Conservation (phyloP, 2,113 vertebrate species). For the Eurystomus gularis region DNA sequence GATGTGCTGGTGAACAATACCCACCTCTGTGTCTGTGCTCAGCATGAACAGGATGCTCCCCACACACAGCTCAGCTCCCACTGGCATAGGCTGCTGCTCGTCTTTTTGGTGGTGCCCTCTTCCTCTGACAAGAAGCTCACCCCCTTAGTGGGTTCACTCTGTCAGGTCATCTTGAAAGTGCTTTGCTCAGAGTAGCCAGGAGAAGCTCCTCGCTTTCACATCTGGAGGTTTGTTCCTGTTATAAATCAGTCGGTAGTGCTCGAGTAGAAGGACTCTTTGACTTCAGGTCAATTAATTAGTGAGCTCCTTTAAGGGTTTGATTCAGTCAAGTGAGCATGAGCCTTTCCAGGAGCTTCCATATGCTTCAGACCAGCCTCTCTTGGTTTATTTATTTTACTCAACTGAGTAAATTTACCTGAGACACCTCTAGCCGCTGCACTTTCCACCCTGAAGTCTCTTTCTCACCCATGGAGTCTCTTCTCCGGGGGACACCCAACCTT, state of each 20-base stretch:
- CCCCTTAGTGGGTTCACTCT: neutral
- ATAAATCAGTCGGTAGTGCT: neutral
- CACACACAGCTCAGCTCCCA: neutral
- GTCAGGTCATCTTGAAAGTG: rapidly evolving
- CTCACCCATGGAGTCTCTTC: neutral
- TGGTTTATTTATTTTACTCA: neutral
- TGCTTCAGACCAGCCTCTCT: neutral
- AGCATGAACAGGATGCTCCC: rapidly evolving
- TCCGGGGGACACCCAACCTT: neutral
- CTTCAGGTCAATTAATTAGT: neutral
- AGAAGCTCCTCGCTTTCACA: neutral
- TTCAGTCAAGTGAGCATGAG: neutral
- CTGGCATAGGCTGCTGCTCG: neutral
- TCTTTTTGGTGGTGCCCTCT: neutral
- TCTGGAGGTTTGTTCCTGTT: neutral
- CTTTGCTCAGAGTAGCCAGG: neutral
- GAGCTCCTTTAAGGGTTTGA: neutral
- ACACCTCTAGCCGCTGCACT: neutral
- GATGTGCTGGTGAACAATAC: neutral
- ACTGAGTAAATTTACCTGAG: neutral
- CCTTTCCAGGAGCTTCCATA: neutral
- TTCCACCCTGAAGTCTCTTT: neutral
- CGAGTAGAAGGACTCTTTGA: neutral
- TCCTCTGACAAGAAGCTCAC: neutral
- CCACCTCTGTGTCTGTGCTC: neutral